These are phyloP conservation scores for Melieria crassipennis DNA, from an alignment of 2,888 invertebrate species.

Conservation along the genomic window DNA sequence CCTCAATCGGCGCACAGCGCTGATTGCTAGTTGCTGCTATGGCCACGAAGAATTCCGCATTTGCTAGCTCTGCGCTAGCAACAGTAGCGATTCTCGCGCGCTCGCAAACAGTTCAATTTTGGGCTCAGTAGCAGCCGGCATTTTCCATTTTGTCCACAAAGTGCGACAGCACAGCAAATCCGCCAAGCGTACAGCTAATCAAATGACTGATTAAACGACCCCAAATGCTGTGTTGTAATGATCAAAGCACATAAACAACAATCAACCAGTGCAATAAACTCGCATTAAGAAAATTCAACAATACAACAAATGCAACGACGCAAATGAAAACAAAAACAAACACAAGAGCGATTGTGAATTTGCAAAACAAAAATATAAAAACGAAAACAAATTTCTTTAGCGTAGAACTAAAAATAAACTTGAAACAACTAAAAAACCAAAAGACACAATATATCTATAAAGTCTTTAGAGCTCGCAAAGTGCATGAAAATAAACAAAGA, in stretches of 20 bases:
- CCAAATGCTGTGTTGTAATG: no score
- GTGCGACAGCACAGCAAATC: no score
- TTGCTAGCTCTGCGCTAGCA: neutral
- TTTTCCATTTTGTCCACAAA: no score
- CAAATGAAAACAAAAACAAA: slow-evolving; percentile 22
- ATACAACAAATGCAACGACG: slow-evolving; percentile 25
- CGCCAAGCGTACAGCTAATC: no score
- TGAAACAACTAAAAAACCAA: neutral
- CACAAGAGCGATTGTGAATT: neutral
- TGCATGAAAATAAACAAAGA: no score
- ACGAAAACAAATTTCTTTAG: no score
- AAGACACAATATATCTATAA: neutral
- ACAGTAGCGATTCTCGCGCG: slow-evolving; percentile 53
- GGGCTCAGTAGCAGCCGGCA: neutral
- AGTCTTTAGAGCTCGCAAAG: no score
- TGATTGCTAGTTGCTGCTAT: no score
- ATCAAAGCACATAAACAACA: neutral
- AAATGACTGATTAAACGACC: no score
- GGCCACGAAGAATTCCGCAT: no score
- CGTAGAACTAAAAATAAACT: neutral
- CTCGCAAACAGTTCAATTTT: slow-evolving; percentile 51
- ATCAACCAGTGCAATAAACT: slow-evolving; percentile 7
- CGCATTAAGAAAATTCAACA: neutral
- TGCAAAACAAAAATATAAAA: slow-evolving; percentile 3
- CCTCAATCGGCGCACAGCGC: no score